A percentile compares a stretch with the other conserved stretches of the same genome.
Evolutionary conservation across 1,140 invertebrate genomes (phyloP).

Genomic region (Trinorchestia longiramus): DNA sequence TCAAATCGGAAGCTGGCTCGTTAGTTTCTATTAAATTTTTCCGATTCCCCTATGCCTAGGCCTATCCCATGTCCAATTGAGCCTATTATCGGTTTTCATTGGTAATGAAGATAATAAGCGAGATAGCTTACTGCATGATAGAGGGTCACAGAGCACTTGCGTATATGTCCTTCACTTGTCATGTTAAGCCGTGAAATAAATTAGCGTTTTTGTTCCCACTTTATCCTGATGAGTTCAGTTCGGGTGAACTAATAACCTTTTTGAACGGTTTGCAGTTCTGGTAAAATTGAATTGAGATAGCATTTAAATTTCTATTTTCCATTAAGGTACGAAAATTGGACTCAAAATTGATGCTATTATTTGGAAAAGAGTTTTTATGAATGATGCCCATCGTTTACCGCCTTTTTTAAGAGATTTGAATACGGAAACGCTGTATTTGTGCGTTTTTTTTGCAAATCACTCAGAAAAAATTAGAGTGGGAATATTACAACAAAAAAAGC

Average conservation of each 20-base stretch:
- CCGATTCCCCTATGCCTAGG: conserved; percentile 36
- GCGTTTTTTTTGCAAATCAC: too few relatives aligned
- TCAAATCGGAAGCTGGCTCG: conserved; percentile 20
- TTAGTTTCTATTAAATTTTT: conserved; percentile 4
- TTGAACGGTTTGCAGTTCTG: neutral
- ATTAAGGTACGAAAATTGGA: neutral
- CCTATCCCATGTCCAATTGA: conserved; percentile 52
- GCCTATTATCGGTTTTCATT: conserved; percentile 53
- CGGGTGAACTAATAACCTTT: neutral
- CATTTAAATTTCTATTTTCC: neutral
- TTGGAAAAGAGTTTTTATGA: neutral
- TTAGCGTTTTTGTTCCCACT: neutral
- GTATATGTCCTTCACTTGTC: neutral
- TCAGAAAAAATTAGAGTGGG: too few relatives aligned
- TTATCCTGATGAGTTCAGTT: neutral
- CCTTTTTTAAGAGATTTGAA: neutral
- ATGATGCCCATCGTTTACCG: neutral
- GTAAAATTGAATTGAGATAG: neutral
- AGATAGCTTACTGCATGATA: neutral
- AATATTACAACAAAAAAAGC: too few relatives aligned
- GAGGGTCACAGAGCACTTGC: neutral
- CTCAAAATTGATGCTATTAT: neutral
- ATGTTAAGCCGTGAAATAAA: neutral
- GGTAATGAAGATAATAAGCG: neutral
- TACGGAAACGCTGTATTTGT: too few relatives aligned